Evolutionary conservation across 2,888 invertebrate genomes (phyloP), one percentile per base, ranked within the genome.

Genomic region (Drosophila neonasuta): DNA sequence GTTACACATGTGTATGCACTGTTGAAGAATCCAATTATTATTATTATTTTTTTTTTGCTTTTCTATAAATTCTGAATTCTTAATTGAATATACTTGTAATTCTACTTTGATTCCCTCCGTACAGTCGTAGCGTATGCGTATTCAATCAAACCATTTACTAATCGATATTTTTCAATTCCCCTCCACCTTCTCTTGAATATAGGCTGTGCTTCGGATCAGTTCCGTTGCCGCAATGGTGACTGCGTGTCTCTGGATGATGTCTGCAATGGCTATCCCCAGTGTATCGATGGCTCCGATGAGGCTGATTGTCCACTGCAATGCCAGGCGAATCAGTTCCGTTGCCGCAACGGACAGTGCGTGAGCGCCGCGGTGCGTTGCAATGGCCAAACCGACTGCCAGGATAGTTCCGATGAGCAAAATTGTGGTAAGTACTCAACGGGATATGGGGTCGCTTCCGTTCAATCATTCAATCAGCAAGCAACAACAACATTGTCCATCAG

Each of bases 281-380:
- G 96, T 83, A 87, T 90, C 6, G 94, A 95, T 82, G 92, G 92
- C 5, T 93, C 93, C 20, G 96, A 96, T 87, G 96, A 96, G 89
- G 79, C 80, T 17, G 91, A 92, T 73, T 95, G 95, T 65, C 64
- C 87, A 6, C 6, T 39, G n/a, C 67, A 69, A 32, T 91, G 91
- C 55, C 71, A 71, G 8, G n/a, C 81, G 10, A 74, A 86, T 32
- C 90, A 91, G 72, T 91, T 90, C 90, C 88, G 89, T 36, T 91
- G 91, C 67, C 76, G 84, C 10, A 89, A 88, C 54, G 90, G 91
- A 7, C 89, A 90, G 74, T 90, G 90, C 65, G 87, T 91, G 15
- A 84, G 67, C 49, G 71, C 71, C 5, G 74, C 79, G 29, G 85
- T 80, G 17, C 87, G 91, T 63, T 94, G 94, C 87, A 92, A 94